Evolutionary conservation across 2,113 vertebrate genomes (phyloP), one percentile per base, ranked within the genome.

Genomic region (Erpornis zantholeuca): DNA sequence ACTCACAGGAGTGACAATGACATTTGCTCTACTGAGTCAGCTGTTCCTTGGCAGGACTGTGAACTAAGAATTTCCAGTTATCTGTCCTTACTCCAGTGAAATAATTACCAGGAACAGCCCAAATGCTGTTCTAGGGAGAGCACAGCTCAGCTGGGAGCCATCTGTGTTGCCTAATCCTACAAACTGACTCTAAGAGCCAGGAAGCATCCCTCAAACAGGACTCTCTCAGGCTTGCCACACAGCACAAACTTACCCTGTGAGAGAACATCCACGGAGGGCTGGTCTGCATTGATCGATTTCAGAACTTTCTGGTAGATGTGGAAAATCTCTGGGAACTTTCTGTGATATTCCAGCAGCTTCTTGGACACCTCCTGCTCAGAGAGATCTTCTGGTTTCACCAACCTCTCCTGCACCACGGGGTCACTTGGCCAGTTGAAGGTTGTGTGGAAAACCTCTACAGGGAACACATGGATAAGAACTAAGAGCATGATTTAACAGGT

Each of bases 381-480:
- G 15, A 95, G 94, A 40, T 92, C 96, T 9, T 19, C 75, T 1
- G 97, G 97, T 19, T 83, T 60, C 89, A 96, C 70, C 87, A 99
- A 95, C 3, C 98, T 97, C 29, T 85, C 69, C 92, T 97, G 95
- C 16, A 98, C 52, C 8, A 88, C 21, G 1, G 57, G 44, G 15
- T 98, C 97, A 0, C 76, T 68, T 1, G 99, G 98, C 98, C 98
- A 98, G 82, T 98, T 77, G 44, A 99, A 99, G 36, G 98, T 99
- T 4, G 98, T 97, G n/a, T 99, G 99, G 95, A 99, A 99, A 60
- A 99, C 97, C 69, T 99, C 99, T 99, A 25, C 31, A 79, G 21
- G 72, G 36, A 11, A 70, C n/a, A 82, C 22, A 73, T 7, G 35
- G 24, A 52, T 53, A 45, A 65, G 49, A 75, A 40, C 23, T 24